Percentiles rank a stretch among this genome's conserved stretches.
phyloP scores from a whole-genome alignment of 2,113 vertebrate genomes.

The human region GRCh38 chr11:30096501-30097000 shows the following conservation, averaged over 20 bases:
- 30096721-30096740: background rate
- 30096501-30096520: background rate
- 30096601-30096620: background rate
- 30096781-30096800: slow-evolving; percentile 56
- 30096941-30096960: background rate
- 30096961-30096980: background rate
- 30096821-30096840: background rate
- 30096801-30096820: slow-evolving; percentile 40
- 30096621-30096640: slow-evolving; percentile 34
- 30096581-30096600: background rate
- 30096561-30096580: background rate
- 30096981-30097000: slow-evolving; percentile 62
- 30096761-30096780: slow-evolving; percentile 14
- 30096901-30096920: slow-evolving; percentile 51
- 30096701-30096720: slow-evolving; percentile 21
- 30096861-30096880: slow-evolving; percentile 27
- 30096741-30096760: slow-evolving; percentile 51
- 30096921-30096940: slow-evolving; percentile 44
- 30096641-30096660: background rate
- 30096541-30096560: background rate
- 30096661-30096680: slow-evolving; percentile 48
- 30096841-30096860: background rate
- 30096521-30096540: slow-evolving; percentile 19
- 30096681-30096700: slow-evolving; percentile 37
- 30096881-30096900: slow-evolving; percentile 48